Conservation (phyloP, 2,888 invertebrate species). For the Xanthostigma xanthostigma region DNA sequence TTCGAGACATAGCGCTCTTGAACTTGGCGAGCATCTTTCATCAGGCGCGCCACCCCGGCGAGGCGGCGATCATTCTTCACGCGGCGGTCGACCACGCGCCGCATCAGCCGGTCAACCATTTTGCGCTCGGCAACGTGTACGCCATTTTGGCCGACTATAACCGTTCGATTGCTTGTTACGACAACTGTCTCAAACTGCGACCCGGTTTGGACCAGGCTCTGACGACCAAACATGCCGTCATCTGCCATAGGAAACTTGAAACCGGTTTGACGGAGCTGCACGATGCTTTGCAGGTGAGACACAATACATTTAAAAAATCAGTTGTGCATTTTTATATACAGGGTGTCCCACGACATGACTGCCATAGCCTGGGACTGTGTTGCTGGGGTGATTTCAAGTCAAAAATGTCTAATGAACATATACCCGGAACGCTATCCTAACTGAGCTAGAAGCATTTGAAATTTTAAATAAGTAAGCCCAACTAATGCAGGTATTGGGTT, state of each 20-base stretch:
- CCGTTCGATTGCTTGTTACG: conserved; percentile 49
- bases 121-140: conserved; percentile 58
- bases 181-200: conserved; percentile 47
- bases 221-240: conserved; percentile 45
- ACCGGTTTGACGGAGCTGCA: conserved; percentile 45
- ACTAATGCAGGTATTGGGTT: no score
- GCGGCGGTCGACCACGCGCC: conserved; percentile 59
- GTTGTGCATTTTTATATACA: no score
- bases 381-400: no score
- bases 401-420: no score
- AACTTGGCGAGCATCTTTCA: conserved; percentile 61
- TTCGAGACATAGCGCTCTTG: conserved; percentile 56
- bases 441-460: no score
- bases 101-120: conserved; percentile 41
- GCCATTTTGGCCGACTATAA: conserved; percentile 56
- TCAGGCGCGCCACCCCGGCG: conserved; percentile 46
- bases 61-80: conserved; percentile 55
- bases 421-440: no score
- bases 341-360: no score
- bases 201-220: conserved; percentile 44
- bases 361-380: no score
- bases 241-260: conserved; percentile 52
- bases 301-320: not conserved
- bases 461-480: no score
- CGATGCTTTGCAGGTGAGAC: conserved; percentile 37